Evolutionary conservation across 2,888 invertebrate species (phyloP).

Genomic region (Tinea trinotella): DNA sequence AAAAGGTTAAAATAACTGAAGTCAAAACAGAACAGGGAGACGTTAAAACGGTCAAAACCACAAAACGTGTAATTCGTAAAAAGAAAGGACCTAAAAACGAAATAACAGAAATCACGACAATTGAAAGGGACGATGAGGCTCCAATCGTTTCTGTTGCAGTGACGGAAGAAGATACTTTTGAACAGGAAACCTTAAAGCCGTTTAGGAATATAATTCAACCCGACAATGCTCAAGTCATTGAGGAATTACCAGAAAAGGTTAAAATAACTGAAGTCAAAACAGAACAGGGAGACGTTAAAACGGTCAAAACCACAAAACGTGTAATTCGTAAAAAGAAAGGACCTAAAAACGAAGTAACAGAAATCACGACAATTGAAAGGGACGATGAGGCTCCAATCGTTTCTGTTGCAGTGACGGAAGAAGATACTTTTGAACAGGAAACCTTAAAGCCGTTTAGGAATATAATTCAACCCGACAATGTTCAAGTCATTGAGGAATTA

Average conservation of each 20-base stretch:
- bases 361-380: constrained; percentile 25
- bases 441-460: constrained; percentile 23
- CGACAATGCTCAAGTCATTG: constrained; percentile 20
- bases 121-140: constrained; percentile 33
- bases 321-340: constrained; percentile 26
- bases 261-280: constrained; percentile 34
- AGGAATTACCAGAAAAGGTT: constrained; percentile 44
- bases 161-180: constrained; percentile 21
- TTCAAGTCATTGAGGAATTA: constrained; percentile 26
- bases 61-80: constrained; percentile 33
- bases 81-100: constrained; percentile 38
- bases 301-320: constrained; percentile 30
- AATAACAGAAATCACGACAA: constrained; percentile 36
- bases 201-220: neutral
- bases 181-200: constrained; percentile 24
- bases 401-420: constrained; percentile 12
- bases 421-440: constrained; percentile 16
- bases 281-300: constrained; percentile 26
- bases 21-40: constrained; percentile 30
- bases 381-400: constrained; percentile 37
- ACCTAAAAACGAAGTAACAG: constrained; percentile 11
- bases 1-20: constrained; percentile 39
- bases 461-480: constrained; percentile 16
- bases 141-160: constrained; percentile 31
- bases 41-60: constrained; percentile 24